A percentile compares a stretch with the other conserved stretches of the same genome.
phyloP scores from a whole-genome alignment of 2,797 vertebrate species.

The Thripadectes ignobilis region DNA sequence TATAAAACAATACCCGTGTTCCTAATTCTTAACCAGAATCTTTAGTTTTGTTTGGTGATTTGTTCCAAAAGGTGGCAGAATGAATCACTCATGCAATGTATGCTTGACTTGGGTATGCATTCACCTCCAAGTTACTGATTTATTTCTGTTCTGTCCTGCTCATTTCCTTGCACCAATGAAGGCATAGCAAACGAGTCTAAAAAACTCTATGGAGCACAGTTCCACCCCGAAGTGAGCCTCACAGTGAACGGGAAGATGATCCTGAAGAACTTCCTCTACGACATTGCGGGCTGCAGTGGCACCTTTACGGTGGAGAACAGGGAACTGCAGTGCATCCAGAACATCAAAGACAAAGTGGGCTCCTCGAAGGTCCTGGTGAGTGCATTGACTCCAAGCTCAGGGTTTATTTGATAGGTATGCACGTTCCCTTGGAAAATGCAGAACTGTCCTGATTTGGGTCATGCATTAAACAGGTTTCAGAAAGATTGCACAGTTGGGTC shows the following conservation, averaged over 20 bases:
- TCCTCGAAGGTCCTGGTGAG: conserved; percentile 97
- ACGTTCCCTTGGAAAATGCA: neutral
- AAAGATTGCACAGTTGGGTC: neutral
- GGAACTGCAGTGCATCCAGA: conserved; percentile 86
- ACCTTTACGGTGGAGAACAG: conserved; percentile 95
- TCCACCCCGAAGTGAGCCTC: conserved; percentile 97
- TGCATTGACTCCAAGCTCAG: neutral
- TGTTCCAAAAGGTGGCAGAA: neutral
- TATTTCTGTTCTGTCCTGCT: neutral
- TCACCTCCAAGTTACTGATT: neutral
- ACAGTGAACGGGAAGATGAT: conserved; percentile 93
- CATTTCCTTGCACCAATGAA: conserved; percentile 50
- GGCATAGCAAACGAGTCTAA: conserved; percentile 97
- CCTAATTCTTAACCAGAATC: neutral
- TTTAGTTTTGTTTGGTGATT: neutral
- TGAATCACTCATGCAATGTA: neutral
- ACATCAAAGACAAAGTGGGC: conserved; percentile 90
- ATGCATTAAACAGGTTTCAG: neutral
- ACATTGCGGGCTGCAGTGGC: conserved; percentile 92
- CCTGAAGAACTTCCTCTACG: conserved; percentile 95
- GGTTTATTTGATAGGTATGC: neutral
- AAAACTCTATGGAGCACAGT: conserved; percentile 97
- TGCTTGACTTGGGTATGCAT: neutral
- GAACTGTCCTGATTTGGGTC: neutral
- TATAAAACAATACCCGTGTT: neutral